Conservation (phyloP, 2,113 vertebrate species). For the Scomber japonicus region DNA sequence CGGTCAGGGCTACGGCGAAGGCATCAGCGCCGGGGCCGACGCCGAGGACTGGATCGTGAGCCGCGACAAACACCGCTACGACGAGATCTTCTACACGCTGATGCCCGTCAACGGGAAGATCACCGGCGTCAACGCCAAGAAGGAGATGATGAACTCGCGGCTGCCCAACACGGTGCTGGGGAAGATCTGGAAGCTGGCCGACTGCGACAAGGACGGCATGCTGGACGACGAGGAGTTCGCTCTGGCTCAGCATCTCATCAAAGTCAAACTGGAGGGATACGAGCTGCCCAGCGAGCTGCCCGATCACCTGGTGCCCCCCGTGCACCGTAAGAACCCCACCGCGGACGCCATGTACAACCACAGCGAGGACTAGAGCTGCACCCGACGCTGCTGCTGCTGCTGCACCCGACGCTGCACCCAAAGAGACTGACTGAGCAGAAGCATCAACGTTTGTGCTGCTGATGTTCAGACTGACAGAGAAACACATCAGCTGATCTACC, state of each 20-base stretch:
- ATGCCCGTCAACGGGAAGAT: slow-evolving; percentile 96
- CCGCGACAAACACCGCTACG: slow-evolving; percentile 94
- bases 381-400: neutral
- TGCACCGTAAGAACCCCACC: slow-evolving; percentile 91
- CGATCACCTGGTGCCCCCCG: slow-evolving; percentile 91
- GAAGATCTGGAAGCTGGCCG: slow-evolving; percentile 98
- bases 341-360: slow-evolving; percentile 80
- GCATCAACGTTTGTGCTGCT: slow-evolving; percentile 7
- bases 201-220: slow-evolving; percentile 95
- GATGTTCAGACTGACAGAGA: slow-evolving; percentile 20
- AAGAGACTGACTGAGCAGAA: slow-evolving; percentile 21
- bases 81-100: slow-evolving; percentile 98
- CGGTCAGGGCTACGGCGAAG: slow-evolving; percentile 95
- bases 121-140: slow-evolving; percentile 94
- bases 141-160: slow-evolving; percentile 97
- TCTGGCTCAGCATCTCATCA: slow-evolving; percentile 96
- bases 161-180: slow-evolving; percentile 96
- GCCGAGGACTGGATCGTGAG: slow-evolving; percentile 95
- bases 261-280: slow-evolving; percentile 94
- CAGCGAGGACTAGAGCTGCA: slow-evolving; percentile 69
- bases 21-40: slow-evolving; percentile 92
- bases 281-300: slow-evolving; percentile 92
- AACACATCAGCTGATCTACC: slow-evolving; percentile 5
- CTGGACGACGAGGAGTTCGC: slow-evolving; percentile 98
- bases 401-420: neutral